Conservation (phyloP, 2,797 vertebrate species). For the Etheostoma perlongum region DNA sequence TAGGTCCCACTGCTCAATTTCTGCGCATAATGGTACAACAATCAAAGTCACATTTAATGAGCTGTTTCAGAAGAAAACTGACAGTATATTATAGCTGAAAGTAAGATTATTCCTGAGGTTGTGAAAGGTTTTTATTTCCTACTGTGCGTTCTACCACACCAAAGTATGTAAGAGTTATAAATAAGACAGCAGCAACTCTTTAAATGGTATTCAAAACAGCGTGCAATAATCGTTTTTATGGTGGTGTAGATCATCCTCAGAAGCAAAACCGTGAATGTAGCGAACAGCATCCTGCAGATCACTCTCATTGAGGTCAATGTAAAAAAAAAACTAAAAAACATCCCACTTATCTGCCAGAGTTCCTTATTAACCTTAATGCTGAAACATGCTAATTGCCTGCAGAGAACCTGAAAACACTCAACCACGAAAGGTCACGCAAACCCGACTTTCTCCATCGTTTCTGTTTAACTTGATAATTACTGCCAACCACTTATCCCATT, state of each 20-base stretch:
- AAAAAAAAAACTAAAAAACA: background rate
- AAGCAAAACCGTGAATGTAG: background rate
- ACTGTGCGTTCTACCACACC: background rate
- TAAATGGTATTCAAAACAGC: background rate
- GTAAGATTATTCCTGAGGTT: background rate
- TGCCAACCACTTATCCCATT: background rate
- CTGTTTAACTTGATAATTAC: constrained; percentile 12
- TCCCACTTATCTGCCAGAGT: background rate
- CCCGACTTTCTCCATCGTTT: constrained; percentile 11
- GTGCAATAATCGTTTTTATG: constrained; percentile 8
- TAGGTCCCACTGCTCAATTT: background rate
- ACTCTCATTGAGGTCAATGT: constrained; percentile 1
- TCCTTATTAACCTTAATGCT: constrained; percentile 27
- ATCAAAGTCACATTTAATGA: constrained; percentile 3
- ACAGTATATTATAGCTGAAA: background rate
- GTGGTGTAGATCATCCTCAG: background rate
- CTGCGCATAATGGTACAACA: background rate
- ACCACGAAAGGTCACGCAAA: constrained; percentile 39
- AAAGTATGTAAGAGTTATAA: constrained; percentile 7
- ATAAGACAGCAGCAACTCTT: background rate
- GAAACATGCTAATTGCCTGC: constrained; percentile 28
- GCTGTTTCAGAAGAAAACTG: background rate
- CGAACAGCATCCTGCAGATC: background rate
- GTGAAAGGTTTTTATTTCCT: constrained; percentile 1
- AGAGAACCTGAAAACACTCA: constrained; percentile 1